phyloP scores from a whole-genome alignment of 1,140 invertebrate species.

The Drosophila equinoxialis region DNA sequence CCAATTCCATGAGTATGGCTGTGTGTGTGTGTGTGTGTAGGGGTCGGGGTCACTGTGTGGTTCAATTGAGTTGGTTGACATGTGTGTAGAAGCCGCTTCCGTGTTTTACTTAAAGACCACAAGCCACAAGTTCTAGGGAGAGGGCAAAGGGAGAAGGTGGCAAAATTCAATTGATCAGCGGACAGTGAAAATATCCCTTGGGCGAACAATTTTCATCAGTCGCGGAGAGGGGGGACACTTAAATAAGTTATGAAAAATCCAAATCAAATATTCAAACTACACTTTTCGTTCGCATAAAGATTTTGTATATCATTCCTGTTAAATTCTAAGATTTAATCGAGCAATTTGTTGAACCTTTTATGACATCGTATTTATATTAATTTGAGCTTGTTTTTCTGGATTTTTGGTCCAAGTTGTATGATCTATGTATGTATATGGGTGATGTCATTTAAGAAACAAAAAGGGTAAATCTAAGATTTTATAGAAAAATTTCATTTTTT shows the following conservation, averaged over 20 bases:
- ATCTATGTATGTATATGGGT: background rate
- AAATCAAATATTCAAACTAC: too few relatives aligned
- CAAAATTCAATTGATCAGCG: background rate
- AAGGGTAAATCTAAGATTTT: background rate
- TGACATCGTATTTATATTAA: background rate
- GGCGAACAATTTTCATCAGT: too few relatives aligned
- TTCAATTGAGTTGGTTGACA: slow-evolving; percentile 62
- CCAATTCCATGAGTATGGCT: slow-evolving; percentile 29
- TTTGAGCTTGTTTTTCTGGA: background rate
- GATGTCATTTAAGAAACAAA: background rate
- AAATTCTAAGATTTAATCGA: background rate
- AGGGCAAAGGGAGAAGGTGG: background rate
- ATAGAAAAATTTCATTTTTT: background rate
- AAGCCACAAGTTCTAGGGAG: slow-evolving; percentile 23
- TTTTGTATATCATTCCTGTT: background rate
- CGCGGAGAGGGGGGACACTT: too few relatives aligned
- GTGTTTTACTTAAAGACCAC: slow-evolving; percentile 49
- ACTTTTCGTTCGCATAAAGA: too few relatives aligned
- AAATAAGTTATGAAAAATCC: too few relatives aligned
- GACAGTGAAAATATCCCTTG: background rate
- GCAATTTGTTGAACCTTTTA: background rate
- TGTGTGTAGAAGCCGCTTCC: slow-evolving; percentile 43
- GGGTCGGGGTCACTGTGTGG: slow-evolving; percentile 53
- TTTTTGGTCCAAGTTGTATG: background rate
- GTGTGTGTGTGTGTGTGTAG: slow-evolving; percentile 19